phyloP scores from a whole-genome alignment of 2,113 vertebrate genomes.

The Macquaria ambigua region DNA sequence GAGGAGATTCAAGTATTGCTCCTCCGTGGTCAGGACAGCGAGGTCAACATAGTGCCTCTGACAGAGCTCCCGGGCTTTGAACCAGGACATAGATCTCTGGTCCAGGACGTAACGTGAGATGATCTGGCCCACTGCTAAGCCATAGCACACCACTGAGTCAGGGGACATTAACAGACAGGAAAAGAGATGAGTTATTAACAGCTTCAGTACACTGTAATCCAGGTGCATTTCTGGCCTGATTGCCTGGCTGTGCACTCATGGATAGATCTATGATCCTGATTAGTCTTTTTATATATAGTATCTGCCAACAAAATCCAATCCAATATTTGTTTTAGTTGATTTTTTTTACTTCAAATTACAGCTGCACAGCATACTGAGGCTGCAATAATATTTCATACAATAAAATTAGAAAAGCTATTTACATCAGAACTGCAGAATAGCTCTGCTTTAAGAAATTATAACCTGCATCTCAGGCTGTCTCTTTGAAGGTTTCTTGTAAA shows the following conservation, averaged over 20 bases:
- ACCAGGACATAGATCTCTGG: conserved; percentile 44
- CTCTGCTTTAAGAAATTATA: background rate
- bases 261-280: background rate
- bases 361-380: background rate
- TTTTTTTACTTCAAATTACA: background rate
- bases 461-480: no score
- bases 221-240: background rate
- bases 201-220: background rate
- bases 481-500: no score
- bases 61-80: conserved; percentile 52
- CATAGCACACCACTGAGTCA: conserved; percentile 41
- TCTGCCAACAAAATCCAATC: background rate
- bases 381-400: background rate
- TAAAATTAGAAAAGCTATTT: background rate
- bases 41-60: conserved; percentile 60
- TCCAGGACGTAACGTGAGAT: conserved; percentile 16
- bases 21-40: conserved; percentile 49
- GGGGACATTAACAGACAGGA: background rate
- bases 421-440: background rate
- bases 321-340: background rate
- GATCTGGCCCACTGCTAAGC: conserved; percentile 25
- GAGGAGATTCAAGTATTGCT: conserved; percentile 46
- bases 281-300: background rate
- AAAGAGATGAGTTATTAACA: background rate
- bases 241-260: background rate